Conservation (phyloP, 2,797 vertebrate species). For the Cyprinella venusta region DNA sequence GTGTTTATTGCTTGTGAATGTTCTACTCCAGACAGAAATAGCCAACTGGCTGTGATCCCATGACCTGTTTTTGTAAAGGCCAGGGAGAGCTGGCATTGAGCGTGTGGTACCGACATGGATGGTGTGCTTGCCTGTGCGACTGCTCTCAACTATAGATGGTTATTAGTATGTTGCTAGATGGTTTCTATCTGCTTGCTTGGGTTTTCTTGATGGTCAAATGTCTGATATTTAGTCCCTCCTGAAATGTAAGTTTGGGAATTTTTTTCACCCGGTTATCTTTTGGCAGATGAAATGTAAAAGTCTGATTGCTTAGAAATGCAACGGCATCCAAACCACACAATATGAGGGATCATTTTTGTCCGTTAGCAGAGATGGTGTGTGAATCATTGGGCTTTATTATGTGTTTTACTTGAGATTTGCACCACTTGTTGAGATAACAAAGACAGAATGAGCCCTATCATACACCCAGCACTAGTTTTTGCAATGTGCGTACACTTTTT, state of each 20-base stretch:
- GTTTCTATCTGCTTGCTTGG: not conserved
- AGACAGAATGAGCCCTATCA: not conserved
- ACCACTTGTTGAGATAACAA: not conserved
- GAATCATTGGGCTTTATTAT: not conserved
- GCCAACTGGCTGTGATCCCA: slow-evolving; percentile 18
- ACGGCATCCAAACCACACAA: not conserved
- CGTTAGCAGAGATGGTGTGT: not conserved
- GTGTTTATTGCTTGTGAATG: slow-evolving; percentile 27
- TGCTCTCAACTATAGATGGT: too few relatives aligned
- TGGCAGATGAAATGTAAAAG: not conserved
- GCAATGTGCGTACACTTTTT: too few relatives aligned
- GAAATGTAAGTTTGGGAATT: not conserved
- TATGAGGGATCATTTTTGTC: not conserved
- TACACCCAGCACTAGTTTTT: too few relatives aligned
- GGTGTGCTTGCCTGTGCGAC: not conserved
- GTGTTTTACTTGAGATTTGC: not conserved
- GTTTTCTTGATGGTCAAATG: not conserved
- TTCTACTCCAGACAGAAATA: slow-evolving; percentile 45
- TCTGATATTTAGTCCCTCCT: not conserved
- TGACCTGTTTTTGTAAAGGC: slow-evolving; percentile 33
- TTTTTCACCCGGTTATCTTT: not conserved
- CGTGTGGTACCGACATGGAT: not conserved
- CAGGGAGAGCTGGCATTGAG: slow-evolving; percentile 29
- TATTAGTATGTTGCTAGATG: not conserved
- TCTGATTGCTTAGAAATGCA: not conserved